Evolutionary conservation across 2,113 vertebrate genomes (phyloP), one percentile per base, ranked within the genome.

Genomic region (Azemiops feae): DNA sequence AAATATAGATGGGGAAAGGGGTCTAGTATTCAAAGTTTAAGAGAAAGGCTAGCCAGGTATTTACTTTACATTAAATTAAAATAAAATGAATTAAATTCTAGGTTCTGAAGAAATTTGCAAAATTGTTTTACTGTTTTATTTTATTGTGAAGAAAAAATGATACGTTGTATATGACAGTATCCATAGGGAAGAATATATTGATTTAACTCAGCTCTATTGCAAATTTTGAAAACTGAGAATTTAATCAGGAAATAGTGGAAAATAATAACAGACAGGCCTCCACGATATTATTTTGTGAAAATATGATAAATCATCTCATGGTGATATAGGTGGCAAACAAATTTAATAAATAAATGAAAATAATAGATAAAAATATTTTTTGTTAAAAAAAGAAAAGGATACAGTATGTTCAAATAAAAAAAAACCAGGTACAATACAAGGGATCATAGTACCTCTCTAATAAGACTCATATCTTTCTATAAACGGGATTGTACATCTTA

Each of bases 171-270:
- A 55, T 12, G 6, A 87, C 43, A 14, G 60, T 64, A 81, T 39
- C 87, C 50, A 89, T 30, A 30, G 34, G 23, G 64, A 39, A 39
- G 39, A 52, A 27, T 39, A 53, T 43, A 60, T 27, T 27, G 30
- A 30, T 55, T 89, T 92, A 74, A 25, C 4, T 34, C 11, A 55
- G 22, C 9, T 54, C 50, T 34, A 4, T 69, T 64, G 53, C 60
- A 45, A 88, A 12, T 9, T 91, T 87, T 96, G 91, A 94, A 96
- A 96, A 97, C 95, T 95, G 93, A 94, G 95, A 96, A 96, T 7
- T 96, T 93, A 94, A 89, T 95, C 8, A 0, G 94, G 85, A 96
- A 95, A 94, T 92, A 91, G 47, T 93, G 86, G 89, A 94, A 91
- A 96, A 95, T 64, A 96, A 96, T 22, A 92, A 92, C 95, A 95